These are phyloP conservation scores for Lithosia quadra DNA, from an alignment of 2,888 invertebrate species.

Conservation along the genomic window DNA sequence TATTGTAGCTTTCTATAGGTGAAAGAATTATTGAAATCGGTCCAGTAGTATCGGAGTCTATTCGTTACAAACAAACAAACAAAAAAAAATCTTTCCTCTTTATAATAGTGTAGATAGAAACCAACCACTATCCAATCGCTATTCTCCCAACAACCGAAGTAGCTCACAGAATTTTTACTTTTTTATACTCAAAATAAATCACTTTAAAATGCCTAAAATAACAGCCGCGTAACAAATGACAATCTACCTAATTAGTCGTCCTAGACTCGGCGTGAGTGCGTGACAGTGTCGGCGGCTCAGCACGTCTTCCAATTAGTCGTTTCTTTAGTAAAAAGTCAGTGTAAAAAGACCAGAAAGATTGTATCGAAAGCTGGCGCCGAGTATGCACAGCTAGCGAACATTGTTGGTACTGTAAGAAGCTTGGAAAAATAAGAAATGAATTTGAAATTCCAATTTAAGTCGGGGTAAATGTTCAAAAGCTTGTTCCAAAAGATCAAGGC, in stretches of 20 bases:
- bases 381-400: conserved; percentile 17
- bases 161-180: background rate
- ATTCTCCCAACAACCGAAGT: background rate
- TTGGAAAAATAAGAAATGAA: conserved; percentile 10
- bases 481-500: conserved; percentile 3
- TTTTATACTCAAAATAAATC: conserved; percentile 28
- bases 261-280: conserved; percentile 48
- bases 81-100: too few relatives aligned
- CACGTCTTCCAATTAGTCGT: conserved; percentile 47
- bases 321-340: conserved; percentile 24
- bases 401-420: too few relatives aligned
- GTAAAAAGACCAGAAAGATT: conserved; percentile 45
- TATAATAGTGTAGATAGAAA: too few relatives aligned
- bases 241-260: conserved; percentile 47
- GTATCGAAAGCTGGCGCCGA: conserved; percentile 44
- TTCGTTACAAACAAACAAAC: too few relatives aligned
- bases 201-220: conserved; percentile 29
- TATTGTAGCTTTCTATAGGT: too few relatives aligned
- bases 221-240: conserved; percentile 43
- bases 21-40: too few relatives aligned
- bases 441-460: conserved; percentile 15
- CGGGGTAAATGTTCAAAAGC: conserved; percentile 2
- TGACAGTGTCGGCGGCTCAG: conserved; percentile 46
- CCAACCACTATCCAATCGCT: background rate
- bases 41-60: too few relatives aligned